A percentile compares a stretch with the other conserved stretches of the same genome.
Evolutionary conservation across 2,888 invertebrate species (phyloP).

Genomic region (Nomada ferruginata): DNA sequence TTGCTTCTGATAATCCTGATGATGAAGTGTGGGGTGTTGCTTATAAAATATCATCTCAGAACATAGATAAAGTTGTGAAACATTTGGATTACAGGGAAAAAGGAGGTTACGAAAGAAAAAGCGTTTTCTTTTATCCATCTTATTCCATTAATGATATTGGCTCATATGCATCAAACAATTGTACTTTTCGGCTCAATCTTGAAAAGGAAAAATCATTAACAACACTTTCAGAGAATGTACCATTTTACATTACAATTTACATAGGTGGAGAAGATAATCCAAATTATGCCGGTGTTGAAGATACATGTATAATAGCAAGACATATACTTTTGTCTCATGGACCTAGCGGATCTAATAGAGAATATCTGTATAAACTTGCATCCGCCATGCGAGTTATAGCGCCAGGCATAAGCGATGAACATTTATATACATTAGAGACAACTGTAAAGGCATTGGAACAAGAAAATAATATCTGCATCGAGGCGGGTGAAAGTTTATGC

Average conservation of each 20-base stretch:
- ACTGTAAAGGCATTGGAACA: conserved; percentile 85
- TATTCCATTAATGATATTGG: conserved; percentile 68
- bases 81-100: conserved; percentile 96
- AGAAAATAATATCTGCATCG: conserved; percentile 18
- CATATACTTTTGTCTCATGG: conserved; percentile 91
- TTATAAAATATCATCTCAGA: conserved; percentile 91
- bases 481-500: not conserved
- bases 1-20: conserved; percentile 87
- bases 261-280: conserved; percentile 93
- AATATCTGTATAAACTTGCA: conserved; percentile 95
- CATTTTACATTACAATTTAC: conserved; percentile 91
- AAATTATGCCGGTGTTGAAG: conserved; percentile 91
- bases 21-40: conserved; percentile 96
- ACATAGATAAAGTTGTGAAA: conserved; percentile 89
- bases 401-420: conserved; percentile 90
- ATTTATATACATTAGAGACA: conserved; percentile 90
- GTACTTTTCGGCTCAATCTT: conserved; percentile 1
- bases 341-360: conserved; percentile 95
- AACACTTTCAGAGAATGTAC: conserved; percentile 79
- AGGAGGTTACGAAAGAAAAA: conserved; percentile 93
- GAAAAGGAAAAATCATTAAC: conserved; percentile 13
- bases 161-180: conserved; percentile 57
- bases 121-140: conserved; percentile 90
- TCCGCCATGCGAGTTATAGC: conserved; percentile 91
- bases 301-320: conserved; percentile 90